Percentiles rank a stretch among this genome's conserved stretches.
These are phyloP conservation scores for Chelonoidis abingdonii DNA, from an alignment of 2,113 vertebrate genomes.

Conservation along the genomic window DNA sequence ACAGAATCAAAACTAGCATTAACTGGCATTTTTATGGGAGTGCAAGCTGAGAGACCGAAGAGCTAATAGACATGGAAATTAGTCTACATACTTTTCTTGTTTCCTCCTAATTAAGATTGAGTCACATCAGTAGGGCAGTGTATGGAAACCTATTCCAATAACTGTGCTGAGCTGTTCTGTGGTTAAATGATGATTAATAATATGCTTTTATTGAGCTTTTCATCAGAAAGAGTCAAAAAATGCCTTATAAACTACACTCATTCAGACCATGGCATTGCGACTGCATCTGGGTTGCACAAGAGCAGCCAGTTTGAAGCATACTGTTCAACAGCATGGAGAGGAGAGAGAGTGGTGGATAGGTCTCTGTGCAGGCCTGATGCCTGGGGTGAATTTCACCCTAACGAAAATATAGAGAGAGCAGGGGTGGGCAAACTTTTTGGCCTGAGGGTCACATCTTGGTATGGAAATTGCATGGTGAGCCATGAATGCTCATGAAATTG, in stretches of 20 bases:
- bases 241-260: neutral
- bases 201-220: neutral
- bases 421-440: too few relatives aligned
- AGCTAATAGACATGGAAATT: neutral
- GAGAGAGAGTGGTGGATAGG: neutral
- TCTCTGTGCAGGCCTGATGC: neutral
- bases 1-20: slow-evolving; percentile 2
- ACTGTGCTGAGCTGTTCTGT: neutral
- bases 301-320: neutral
- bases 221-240: neutral
- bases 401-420: neutral
- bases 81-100: neutral
- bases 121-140: neutral
- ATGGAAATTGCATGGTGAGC: too few relatives aligned
- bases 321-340: neutral
- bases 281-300: neutral
- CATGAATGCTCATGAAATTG: too few relatives aligned
- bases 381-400: neutral
- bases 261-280: neutral
- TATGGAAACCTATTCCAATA: slow-evolving; percentile 34
- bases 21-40: neutral
- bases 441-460: too few relatives aligned
- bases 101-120: neutral
- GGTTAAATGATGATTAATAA: neutral
- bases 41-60: neutral